Base-by-base conservation (phyloP, 2,888 invertebrate genomes). In the Linnaemya tessellans region DNA sequence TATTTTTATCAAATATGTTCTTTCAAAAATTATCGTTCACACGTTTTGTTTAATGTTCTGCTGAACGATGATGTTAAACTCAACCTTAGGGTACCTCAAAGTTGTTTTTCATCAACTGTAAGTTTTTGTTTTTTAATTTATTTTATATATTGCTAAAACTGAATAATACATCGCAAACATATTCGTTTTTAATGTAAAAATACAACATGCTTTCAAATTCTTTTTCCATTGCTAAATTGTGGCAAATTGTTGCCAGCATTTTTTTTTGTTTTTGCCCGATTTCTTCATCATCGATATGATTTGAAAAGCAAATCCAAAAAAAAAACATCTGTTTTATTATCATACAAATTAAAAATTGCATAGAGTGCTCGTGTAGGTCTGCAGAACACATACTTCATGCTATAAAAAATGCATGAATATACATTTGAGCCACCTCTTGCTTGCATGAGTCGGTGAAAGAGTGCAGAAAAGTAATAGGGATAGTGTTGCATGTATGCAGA, bases 301-400 rank as follows among this genome's bases (percentile, higher is more conserved):
- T 81, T 62, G 60, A 62, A 68, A 73, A 65, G 38, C 49, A 65
- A 64, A 18, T 18, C 30, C 22, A 22, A 41, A 38, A 30, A 54
- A 64, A 75, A 68, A 81, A 46, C 75, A 75, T 46, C 10, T 81
- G 62, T 68, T 75, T 70, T 56, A 68, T 56, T 70, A 75, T 73
- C 58, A 68, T 41, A 62, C 51, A 79, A 70, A 79, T 70, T 70
- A 70, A 70, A 68, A 54, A 58, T 22, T n/a, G 25, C 49, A 49
- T n/a, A 5, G 5, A 49, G 51, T 51, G 9, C 18, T 46, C 46
- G 46, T 5, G 15, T 5, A 30, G 30, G 30, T 8, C 49, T 49
- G 18, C 13, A 13, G 11, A 11, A 41, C 3, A 58, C 51, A 68
- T 22, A 20, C 38, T 65, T 22, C 58, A 51, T 80, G 73, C 56